Percentiles rank a stretch among this genome's conserved stretches.
Conservation (phyloP, 2,888 invertebrate genomes). For the Conistra vaccinii region DNA sequence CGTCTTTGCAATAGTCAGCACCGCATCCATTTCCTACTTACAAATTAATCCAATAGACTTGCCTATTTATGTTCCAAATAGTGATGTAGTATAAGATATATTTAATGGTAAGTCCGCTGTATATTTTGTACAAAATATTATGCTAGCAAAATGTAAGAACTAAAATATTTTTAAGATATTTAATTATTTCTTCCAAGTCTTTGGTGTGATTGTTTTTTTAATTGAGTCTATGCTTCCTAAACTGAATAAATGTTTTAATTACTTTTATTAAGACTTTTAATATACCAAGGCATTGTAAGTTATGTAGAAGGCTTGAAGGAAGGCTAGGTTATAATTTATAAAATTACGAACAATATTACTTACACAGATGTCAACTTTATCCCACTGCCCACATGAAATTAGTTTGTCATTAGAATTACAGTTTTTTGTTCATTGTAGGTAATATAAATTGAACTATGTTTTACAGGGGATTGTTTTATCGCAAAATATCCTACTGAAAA, state of each 20-base stretch:
- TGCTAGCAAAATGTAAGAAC: not conserved
- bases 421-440: not conserved
- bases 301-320: not conserved
- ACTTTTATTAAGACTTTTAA: conserved; percentile 14
- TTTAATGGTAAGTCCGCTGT: conserved; percentile 25
- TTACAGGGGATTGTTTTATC: too few species aligned
- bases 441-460: not conserved
- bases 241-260: conserved; percentile 16
- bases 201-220: not conserved
- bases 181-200: not conserved
- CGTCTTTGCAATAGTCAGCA: conserved; percentile 85
- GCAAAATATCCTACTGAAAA: too few species aligned
- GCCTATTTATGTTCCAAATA: conserved; percentile 76
- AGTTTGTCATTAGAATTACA: too few species aligned
- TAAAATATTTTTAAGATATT: conserved; percentile 17
- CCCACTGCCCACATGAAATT: not conserved
- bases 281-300: conserved; percentile 7
- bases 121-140: not conserved
- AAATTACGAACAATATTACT: not conserved
- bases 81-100: conserved; percentile 60
- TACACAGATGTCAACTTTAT: not conserved
- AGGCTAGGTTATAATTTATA: too few species aligned
- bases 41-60: conserved; percentile 82
- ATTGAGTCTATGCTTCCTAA: not conserved
- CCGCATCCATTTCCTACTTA: conserved; percentile 83